Base-by-base conservation (phyloP, 1,140 invertebrate species). In the Nasonia longicornis region DNA sequence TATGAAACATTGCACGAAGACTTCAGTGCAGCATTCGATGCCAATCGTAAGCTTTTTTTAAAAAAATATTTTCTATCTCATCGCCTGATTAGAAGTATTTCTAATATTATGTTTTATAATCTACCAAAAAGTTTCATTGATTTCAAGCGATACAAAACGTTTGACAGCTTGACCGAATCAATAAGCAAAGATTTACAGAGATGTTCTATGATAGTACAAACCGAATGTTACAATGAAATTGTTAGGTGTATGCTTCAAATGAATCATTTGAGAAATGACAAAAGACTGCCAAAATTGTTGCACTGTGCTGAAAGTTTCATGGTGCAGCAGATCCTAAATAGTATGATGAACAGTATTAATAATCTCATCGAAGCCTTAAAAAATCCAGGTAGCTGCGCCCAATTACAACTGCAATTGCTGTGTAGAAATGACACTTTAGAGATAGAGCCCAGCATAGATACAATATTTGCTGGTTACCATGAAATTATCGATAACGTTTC, bases 301-400 rank as follows among this genome's bases (percentile, higher is more conserved):
- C 82, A 78, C 1, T 90, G 88, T 42, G 86, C 88, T 3, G 89
- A 87, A 63, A 83, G 87, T 70, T 82, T 91, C 16, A 87, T 91
- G 35, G 77, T 84, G 2, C 89, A 90, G 67, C 86, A 89, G 83
- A 89, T 92, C 80, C 64, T 90, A 38, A 86, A 88, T 58, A 76
- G 85, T 20, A 90, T 90, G 85, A 89, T 88, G 38, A 82, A 84
- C 29, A 91, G 88, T 16, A 89, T 92, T 38, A 82, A 88, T 80
- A 81, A 88, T 71, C 71, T 91, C 8, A 84, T 90, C 78, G 83
- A 85, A 11, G 82, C 85, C 2, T 81, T 91, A 74, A 82, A 84
- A 70, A 45, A 87, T 77, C 66, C 82, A 6, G 22, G 82, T 45
- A 83, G 77, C 26, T 87, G 87, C 80, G 88, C 89, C 1, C 85